Conservation (phyloP, 2,797 vertebrate genomes). For the Spinibarbus caldwelli region DNA sequence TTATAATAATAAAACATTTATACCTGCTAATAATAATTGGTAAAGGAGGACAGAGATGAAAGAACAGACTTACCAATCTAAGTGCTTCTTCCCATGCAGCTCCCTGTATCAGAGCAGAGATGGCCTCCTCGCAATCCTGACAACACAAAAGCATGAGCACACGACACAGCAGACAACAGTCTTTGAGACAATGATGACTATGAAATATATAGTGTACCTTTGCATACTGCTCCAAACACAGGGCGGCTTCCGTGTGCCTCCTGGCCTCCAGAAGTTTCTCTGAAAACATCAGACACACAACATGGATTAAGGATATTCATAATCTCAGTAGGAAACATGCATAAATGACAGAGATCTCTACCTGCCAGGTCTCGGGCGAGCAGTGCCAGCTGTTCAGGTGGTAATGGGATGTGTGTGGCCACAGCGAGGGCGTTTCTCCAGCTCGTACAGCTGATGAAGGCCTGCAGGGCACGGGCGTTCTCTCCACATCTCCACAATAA, state of each 20-base stretch:
- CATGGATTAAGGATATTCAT: neutral
- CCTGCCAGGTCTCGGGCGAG: slow-evolving; percentile 88
- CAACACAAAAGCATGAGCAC: slow-evolving; percentile 40
- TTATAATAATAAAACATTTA: neutral
- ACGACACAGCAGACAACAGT: neutral
- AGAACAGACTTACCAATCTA: slow-evolving; percentile 81
- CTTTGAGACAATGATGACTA: neutral
- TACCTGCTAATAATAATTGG: neutral
- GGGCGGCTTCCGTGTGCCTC: slow-evolving; percentile 83
- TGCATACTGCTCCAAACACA: slow-evolving; percentile 91
- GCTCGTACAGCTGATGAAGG: slow-evolving; percentile 84
- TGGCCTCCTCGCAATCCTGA: slow-evolving; percentile 95
- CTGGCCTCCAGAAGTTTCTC: slow-evolving; percentile 88
- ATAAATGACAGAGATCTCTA: slow-evolving; percentile 62
- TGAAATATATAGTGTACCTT: slow-evolving; percentile 76
- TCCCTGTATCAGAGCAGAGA: slow-evolving; percentile 87
- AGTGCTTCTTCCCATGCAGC: slow-evolving; percentile 93
- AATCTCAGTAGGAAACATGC: neutral
- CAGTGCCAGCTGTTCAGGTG: slow-evolving; percentile 82
- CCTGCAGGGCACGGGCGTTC: slow-evolving; percentile 82
- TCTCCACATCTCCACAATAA: slow-evolving; percentile 89
- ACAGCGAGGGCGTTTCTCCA: slow-evolving; percentile 92
- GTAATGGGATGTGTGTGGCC: slow-evolving; percentile 83
- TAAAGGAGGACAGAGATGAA: no score
- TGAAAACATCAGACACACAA: slow-evolving; percentile 62